Evolutionary conservation across 2,113 vertebrate species (phyloP).

Genomic region (Prunella himalayana): DNA sequence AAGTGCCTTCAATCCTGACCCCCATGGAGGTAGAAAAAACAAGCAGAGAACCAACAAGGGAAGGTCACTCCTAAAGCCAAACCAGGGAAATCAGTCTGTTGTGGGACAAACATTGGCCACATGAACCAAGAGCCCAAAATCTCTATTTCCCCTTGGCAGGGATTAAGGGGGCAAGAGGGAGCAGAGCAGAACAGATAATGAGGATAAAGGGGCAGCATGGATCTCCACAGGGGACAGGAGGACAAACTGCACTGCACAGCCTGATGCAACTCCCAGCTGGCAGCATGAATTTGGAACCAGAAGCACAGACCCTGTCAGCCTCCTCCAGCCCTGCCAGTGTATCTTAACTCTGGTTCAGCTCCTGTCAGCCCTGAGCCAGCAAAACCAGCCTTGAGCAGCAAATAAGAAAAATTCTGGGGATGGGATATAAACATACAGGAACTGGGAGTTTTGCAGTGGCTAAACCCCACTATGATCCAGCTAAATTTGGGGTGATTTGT

Average conservation of each 20-base stretch:
- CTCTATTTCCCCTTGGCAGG: background rate
- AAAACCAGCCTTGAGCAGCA: background rate
- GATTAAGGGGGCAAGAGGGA: background rate
- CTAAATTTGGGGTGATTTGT: background rate
- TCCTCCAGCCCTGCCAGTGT: background rate
- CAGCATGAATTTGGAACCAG: background rate
- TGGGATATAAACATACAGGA: accelerated
- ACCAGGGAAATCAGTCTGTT: background rate
- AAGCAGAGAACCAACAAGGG: background rate
- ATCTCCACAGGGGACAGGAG: background rate
- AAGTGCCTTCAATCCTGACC: background rate
- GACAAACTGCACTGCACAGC: background rate
- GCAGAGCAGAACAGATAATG: background rate
- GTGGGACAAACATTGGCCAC: accelerated
- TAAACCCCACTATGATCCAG: background rate
- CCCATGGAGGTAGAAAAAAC: background rate
- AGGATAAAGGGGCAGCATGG: background rate
- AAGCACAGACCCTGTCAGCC: background rate
- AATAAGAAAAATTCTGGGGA: background rate
- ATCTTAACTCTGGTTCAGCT: background rate
- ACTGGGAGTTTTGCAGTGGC: background rate
- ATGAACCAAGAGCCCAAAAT: background rate
- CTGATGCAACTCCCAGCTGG: background rate
- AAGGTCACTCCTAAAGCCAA: background rate
- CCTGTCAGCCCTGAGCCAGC: background rate